Conservation (phyloP, 2,888 invertebrate species). For the Trissolcus brochymenae region DNA sequence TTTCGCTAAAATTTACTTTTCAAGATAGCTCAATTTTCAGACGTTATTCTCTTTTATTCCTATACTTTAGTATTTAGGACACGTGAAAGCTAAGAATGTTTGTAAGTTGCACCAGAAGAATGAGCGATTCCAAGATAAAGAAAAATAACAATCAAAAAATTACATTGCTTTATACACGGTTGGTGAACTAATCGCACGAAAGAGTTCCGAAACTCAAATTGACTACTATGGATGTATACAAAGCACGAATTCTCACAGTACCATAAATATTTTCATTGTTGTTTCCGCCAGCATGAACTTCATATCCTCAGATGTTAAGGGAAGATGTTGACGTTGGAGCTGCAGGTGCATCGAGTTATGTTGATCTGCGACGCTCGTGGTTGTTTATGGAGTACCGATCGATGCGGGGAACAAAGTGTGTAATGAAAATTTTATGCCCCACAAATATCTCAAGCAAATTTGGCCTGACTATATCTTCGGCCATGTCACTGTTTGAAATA, state of each 20-base stretch:
- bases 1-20: slow-evolving; percentile 43
- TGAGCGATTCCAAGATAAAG: too few species aligned
- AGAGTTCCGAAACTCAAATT: too few species aligned
- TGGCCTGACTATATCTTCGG: too few species aligned
- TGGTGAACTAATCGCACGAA: too few species aligned
- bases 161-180: too few species aligned
- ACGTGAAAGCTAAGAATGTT: too few species aligned
- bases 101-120: too few species aligned
- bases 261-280: slow-evolving; percentile 16
- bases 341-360: slow-evolving; percentile 11
- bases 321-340: slow-evolving; percentile 11
- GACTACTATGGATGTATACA: too few species aligned
- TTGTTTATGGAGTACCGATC: slow-evolving; percentile 11
- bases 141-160: too few species aligned
- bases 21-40: slow-evolving; percentile 17
- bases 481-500: too few species aligned
- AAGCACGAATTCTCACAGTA: not conserved
- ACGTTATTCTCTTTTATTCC: slow-evolving; percentile 12
- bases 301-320: slow-evolving; percentile 3
- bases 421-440: slow-evolving; percentile 8
- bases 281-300: slow-evolving; percentile 8
- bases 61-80: too few species aligned
- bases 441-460: not conserved
- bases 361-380: slow-evolving; percentile 8
- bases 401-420: slow-evolving; percentile 5